Evolutionary conservation across 2,797 vertebrate genomes (phyloP), one percentile per base, ranked within the genome.

Genomic region (Pseudochirops cupreus): DNA sequence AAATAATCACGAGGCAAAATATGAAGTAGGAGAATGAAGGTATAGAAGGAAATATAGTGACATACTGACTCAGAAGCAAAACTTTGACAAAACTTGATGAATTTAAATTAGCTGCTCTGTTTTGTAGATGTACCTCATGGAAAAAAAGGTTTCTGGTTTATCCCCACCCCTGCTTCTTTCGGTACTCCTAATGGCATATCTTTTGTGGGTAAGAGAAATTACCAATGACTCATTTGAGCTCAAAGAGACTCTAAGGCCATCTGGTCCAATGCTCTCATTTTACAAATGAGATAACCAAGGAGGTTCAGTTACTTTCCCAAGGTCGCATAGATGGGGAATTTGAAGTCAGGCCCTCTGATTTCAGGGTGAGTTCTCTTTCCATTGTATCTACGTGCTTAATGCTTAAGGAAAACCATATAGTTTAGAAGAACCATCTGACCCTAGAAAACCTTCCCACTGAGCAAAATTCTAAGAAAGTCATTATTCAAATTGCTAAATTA

Each of bases 401-500:
- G 39, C 74, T 87, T 87, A 46, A 87, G 24, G n/a, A 87, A 87
- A 87, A 46, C n/a, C n/a, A 0, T 39, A 29, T 7, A 93, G 50
- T 89, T 91, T 91, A 56, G 24, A 53, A 92, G 54, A 11, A 91
- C 92, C 94, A 87, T n/a, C 12, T 46, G 28, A 95, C 87, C 91
- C 28, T 18, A 53, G 91, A 93, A 94, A 59, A 54, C 50, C 59
- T 93, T 87, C 13, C 28, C 53, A 57, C 57, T 16, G 52, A 90
- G 53, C 39, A 94, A 91, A 94, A 31, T 67, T 91, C 58, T 95
- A 74, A 97, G 91, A 92, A 92, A 95, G 53, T 59, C 82, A 12
- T 91, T 67, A 46, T 82, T 82, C 95, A 82, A 92, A 92, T 92
- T 94, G 96, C 90, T 91, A 58, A 95, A 1, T 62, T 91, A 92